Percentiles rank a stretch among this genome's conserved stretches.
Evolutionary conservation across 1,140 invertebrate species (phyloP).

Genomic region (Zeugodacus cucurbitae): DNA sequence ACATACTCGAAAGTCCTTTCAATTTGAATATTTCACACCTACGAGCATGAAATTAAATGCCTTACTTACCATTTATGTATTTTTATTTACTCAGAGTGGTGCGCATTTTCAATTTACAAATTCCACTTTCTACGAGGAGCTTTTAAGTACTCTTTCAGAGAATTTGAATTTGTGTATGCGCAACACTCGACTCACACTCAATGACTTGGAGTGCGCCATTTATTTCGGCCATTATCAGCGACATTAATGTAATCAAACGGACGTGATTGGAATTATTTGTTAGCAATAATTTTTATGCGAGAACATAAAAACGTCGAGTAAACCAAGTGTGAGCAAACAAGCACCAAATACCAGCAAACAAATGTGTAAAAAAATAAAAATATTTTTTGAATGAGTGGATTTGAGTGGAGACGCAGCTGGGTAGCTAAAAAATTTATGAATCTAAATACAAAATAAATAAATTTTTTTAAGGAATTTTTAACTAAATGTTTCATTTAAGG

Average conservation of each 20-base stretch:
- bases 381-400: neutral
- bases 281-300: neutral
- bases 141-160: neutral
- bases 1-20: neutral
- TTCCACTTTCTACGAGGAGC: neutral
- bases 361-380: neutral
- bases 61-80: neutral
- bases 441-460: neutral
- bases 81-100: neutral
- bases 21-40: neutral
- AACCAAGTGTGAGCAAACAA: neutral
- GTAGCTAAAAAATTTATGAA: neutral
- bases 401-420: neutral
- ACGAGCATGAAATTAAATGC: neutral
- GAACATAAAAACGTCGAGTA: neutral
- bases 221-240: neutral
- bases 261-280: slow-evolving; percentile 29
- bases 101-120: neutral
- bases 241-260: slow-evolving; percentile 25
- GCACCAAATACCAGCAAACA: neutral
- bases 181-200: neutral
- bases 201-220: neutral
- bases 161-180: neutral
- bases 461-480: neutral
- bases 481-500: neutral